phyloP scores from a whole-genome alignment of 2,113 vertebrate genomes.

The Blennius ocellaris region DNA sequence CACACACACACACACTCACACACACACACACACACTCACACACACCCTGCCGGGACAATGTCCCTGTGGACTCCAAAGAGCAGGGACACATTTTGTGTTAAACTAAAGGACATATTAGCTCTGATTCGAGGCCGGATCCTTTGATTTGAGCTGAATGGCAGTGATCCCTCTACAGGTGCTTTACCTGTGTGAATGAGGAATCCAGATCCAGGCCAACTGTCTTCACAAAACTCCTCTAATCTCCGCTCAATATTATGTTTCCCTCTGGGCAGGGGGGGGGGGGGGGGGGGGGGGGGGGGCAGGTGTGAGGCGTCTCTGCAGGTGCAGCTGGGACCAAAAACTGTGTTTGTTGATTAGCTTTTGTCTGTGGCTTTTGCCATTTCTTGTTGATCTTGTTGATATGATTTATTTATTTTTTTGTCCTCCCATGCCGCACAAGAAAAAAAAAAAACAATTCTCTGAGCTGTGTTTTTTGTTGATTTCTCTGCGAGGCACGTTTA shows the following conservation, averaged over 20 bases:
- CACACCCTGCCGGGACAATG: slow-evolving; percentile 65
- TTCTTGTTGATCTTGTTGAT: slow-evolving; percentile 9
- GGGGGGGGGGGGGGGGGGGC: too few species aligned
- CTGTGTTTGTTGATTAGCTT: slow-evolving; percentile 45
- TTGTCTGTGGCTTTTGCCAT: slow-evolving; percentile 17
- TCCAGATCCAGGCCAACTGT: slow-evolving; percentile 49
- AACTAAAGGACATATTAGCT: slow-evolving; percentile 45
- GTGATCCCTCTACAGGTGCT: slow-evolving; percentile 75
- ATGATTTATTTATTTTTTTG: not conserved
- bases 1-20: too few species aligned
- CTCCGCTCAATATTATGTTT: slow-evolving; percentile 68
- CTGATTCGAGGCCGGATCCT: slow-evolving; percentile 33
- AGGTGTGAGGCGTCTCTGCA: slow-evolving; percentile 62
- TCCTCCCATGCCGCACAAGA: not conserved
- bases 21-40: too few species aligned
- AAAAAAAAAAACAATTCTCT: not conserved
- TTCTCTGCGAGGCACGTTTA: slow-evolving; percentile 1
- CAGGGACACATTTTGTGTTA: slow-evolving; percentile 38
- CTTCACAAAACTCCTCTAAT: slow-evolving; percentile 59
- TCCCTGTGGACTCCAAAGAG: slow-evolving; percentile 63
- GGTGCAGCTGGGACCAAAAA: slow-evolving; percentile 65
- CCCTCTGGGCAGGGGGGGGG: slow-evolving; percentile 51
- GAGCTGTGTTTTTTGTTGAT: not conserved
- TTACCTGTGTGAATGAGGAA: slow-evolving; percentile 69
- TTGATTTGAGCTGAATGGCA: slow-evolving; percentile 48